Evolutionary conservation across 2,888 invertebrate genomes (phyloP).

Genomic region (Pandemis corylana): DNA sequence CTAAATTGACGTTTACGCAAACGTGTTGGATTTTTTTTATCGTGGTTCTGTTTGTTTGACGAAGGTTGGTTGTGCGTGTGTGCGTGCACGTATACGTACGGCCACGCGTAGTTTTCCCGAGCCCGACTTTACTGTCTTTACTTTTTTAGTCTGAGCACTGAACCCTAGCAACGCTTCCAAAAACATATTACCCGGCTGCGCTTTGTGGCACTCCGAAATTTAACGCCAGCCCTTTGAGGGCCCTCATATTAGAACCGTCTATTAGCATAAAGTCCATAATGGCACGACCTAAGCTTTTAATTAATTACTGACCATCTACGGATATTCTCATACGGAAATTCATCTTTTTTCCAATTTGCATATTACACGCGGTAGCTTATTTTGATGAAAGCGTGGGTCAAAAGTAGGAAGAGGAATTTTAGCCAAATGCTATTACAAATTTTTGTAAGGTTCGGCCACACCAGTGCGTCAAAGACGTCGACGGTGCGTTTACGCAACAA

Average conservation of each 20-base stretch:
- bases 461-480: too few relatives aligned
- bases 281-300: conserved; percentile 77
- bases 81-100: too few relatives aligned
- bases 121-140: neutral
- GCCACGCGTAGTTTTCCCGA: too few relatives aligned
- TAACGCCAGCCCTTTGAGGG: conserved; percentile 67
- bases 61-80: too few relatives aligned
- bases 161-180: conserved; percentile 3
- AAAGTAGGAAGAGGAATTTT: neutral
- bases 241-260: conserved; percentile 72
- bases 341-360: conserved; percentile 65
- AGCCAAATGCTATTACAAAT: neutral
- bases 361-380: conserved; percentile 50
- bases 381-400: conserved; percentile 8
- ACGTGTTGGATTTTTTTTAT: too few relatives aligned
- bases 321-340: conserved; percentile 58
- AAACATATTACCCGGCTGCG: conserved; percentile 22
- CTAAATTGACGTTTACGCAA: too few relatives aligned
- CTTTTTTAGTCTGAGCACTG: neutral
- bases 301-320: conserved; percentile 76
- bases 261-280: conserved; percentile 82
- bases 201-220: conserved; percentile 32
- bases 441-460: too few relatives aligned
- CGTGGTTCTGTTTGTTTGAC: too few relatives aligned
- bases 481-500: too few relatives aligned